These are phyloP conservation scores for Cheilosia soror DNA, from an alignment of 2,888 invertebrate genomes.

Conservation along the genomic window DNA sequence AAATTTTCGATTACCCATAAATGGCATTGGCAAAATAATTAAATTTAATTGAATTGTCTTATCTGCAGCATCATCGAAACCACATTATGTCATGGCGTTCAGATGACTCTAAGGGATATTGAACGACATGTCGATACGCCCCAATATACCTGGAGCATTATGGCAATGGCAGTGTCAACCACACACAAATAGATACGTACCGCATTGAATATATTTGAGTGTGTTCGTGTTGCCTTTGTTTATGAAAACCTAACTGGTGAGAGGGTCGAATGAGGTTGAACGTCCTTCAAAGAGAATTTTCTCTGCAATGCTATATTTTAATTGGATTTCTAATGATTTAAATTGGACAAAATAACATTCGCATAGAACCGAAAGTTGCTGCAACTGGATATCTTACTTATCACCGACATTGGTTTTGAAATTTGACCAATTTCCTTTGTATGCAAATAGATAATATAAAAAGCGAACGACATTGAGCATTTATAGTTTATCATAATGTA, in stretches of 20 bases:
- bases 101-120: constrained; percentile 58
- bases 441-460: constrained; percentile 31
- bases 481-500: constrained; percentile 5
- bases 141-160: constrained; percentile 53
- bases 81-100: constrained; percentile 63
- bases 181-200: constrained; percentile 14
- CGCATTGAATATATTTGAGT: constrained; percentile 36
- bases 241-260: constrained; percentile 40
- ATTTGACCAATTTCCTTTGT: constrained; percentile 21
- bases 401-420: constrained; percentile 21
- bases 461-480: constrained; percentile 2
- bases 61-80: constrained; percentile 74
- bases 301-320: constrained; percentile 63
- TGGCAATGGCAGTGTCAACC: constrained; percentile 1
- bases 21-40: constrained; percentile 75
- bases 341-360: constrained; percentile 32
- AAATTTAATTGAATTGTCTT: constrained; percentile 76
- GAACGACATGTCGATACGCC: constrained; percentile 60
- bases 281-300: constrained; percentile 23
- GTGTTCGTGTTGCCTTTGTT: constrained; percentile 51
- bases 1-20: constrained; percentile 72
- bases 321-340: constrained; percentile 63
- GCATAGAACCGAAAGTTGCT: constrained; percentile 31
- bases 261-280: constrained; percentile 15
- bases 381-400: background rate